A percentile compares a stretch with the other conserved stretches of the same genome.
Evolutionary conservation across 2,797 vertebrate species (phyloP).

Genomic region (Acipenser transmontanus): DNA sequence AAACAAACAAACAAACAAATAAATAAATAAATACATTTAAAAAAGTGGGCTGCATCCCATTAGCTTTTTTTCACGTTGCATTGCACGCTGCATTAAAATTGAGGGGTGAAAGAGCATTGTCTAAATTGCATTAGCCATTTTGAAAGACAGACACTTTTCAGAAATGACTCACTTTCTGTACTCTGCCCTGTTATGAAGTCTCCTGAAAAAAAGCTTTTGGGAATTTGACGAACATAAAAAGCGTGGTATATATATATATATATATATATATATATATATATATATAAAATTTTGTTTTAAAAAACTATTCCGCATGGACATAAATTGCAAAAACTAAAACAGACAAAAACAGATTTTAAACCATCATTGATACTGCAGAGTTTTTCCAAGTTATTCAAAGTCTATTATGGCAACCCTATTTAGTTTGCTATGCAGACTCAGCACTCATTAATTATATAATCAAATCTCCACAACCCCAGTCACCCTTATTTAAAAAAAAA

Average conservation of each 20-base stretch:
- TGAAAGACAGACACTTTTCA: neutral
- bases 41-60: no score
- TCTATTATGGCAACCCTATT: constrained; percentile 95
- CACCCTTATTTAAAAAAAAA: constrained; percentile 74
- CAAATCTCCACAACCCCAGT: constrained; percentile 73
- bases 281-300: no score
- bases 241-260: no score
- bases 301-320: no score
- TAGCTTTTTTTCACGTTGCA: neutral
- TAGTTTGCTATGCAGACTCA: constrained; percentile 63
- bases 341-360: no score
- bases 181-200: neutral
- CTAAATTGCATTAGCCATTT: neutral
- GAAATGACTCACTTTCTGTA: neutral
- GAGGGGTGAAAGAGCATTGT: neutral
- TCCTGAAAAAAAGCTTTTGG: no score
- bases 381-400: constrained; percentile 1
- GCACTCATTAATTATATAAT: constrained; percentile 77
- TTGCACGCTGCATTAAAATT: neutral
- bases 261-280: no score
- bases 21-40: no score
- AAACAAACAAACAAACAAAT: no score
- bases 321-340: no score
- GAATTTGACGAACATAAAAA: no score
- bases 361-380: no score